Base-by-base conservation (phyloP, 2,888 invertebrate genomes). In the Stenodera caucasica region DNA sequence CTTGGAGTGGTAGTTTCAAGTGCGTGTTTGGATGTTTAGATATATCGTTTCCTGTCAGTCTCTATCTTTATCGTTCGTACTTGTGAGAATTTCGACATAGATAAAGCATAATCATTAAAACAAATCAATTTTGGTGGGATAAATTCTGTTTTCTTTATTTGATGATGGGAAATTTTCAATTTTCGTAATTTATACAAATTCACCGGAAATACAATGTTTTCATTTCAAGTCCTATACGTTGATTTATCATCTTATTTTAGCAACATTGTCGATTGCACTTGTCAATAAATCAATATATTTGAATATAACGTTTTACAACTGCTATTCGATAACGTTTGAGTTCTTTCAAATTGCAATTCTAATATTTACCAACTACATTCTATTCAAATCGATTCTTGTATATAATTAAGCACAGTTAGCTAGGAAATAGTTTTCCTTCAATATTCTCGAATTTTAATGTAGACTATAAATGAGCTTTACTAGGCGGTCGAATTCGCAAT, bases 31-130 rank as follows among this genome's bases (percentile, higher is more conserved):
- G 56, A 60, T 52, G 51, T n/a, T 63, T 45, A 45, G 21, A 45
- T 45, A 45, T 45, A 45, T 21, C 21, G 21, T 21, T 45, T 21
- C 11, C 18, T 21, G 15, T 21, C 15, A 21, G 18, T 40, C 21
- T 3, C 7, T 5, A 15, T 15, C 15, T 37, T 8, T 15, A 7
- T 37, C 35, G 11, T 33, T 4, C n/a, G 3, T 33, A n/a, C 4
- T 33, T 23, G 49, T 32, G 61, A 58, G 61, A 63, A 63, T 60
- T 55, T 63, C 55, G 51, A 54, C 23, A 49, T 58, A 40, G 58
- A 63, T 58, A 57, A 60, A 62, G 63, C 37, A 49, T 61, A 59
- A 66, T 66, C 60, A 63, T 66, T 66, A 63, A 61, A n/a, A n/a
- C 58, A 65, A 58, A 51, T 57, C 61, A 23, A 26, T 57, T 52